Base-by-base conservation (phyloP, 2,888 invertebrate genomes). In the Melanostoma mellinum region DNA sequence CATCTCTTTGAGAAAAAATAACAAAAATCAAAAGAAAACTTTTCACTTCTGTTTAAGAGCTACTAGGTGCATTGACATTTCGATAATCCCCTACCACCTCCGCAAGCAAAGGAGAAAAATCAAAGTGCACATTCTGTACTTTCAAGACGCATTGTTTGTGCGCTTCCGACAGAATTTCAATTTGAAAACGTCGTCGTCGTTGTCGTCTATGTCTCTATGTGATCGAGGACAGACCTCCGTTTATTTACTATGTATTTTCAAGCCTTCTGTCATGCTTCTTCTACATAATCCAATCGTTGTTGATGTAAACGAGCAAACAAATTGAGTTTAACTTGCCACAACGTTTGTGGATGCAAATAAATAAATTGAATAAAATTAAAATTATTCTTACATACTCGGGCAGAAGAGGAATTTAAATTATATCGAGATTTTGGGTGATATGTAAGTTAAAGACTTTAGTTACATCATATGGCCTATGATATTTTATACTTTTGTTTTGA, bases 131-230 rank as follows among this genome's bases (percentile, higher is more conserved):
- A 55, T 36, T 55, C 55, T 56, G 35, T n/a, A 55, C 46, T 65
- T 71, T 61, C 56, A 65, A 52, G 58, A 38, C 50, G 71, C 58
- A 65, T 65, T 52, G 77, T 72, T 52, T 72, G 77, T 65, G 61
- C 60, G 63, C 63, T 72, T 69, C 40, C 38, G 52, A 65, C 52
- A 78, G 58, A 72, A 72, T 60, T 71, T 58, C 44, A 65, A 65
- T 72, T 77, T 67, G 46, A 46, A 78, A 65, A 63, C 36, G 44
- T 63, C 53, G 63, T 42, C 55, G 46, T 46, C 30, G 36, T n/a
- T 3, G 61, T 35, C 20, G 5, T 8, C 60, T 32, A 35, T 61
- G 61, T 35, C 42, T 60, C 50, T 20, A 8, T 6, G 6, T 42
- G 32, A 61, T 3, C 33, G 38, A 36, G 38, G n/a, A 67, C 33